phyloP scores from a whole-genome alignment of 2,113 vertebrate genomes.

The Periophthalmus modestus region DNA sequence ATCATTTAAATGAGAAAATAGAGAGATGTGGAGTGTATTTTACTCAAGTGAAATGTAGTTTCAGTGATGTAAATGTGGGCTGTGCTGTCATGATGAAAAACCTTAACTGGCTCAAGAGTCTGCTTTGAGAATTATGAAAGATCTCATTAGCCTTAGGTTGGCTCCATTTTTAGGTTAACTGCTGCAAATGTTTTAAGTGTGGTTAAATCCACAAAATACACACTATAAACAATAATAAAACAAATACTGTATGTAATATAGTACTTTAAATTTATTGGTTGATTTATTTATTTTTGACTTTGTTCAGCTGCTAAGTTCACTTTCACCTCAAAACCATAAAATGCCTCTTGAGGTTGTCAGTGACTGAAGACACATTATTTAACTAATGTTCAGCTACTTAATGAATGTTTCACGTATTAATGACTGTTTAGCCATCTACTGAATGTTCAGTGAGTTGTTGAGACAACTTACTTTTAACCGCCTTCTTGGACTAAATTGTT shows the following conservation, averaged over 20 bases:
- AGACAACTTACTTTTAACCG: constrained; percentile 41
- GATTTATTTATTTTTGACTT: constrained; percentile 22
- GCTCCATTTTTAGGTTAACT: constrained; percentile 28
- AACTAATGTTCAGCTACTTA: constrained; percentile 53
- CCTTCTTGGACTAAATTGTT: constrained; percentile 56
- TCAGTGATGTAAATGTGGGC: constrained; percentile 71
- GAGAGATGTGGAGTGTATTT: constrained; percentile 39
- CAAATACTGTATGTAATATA: constrained; percentile 32
- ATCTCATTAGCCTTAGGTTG: constrained; percentile 8
- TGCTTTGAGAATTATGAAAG: neutral
- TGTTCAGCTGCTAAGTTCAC: constrained; percentile 72
- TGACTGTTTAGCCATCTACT: constrained; percentile 72
- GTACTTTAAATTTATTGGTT: constrained; percentile 31
- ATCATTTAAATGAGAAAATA: constrained; percentile 22
- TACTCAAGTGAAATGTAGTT: constrained; percentile 64
- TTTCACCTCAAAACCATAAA: constrained; percentile 58
- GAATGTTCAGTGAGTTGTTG: constrained; percentile 64
- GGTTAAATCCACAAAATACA: neutral
- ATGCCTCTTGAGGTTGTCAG: constrained; percentile 60
- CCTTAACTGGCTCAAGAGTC: constrained; percentile 12
- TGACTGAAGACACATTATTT: constrained; percentile 53
- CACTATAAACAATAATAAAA: constrained; percentile 25
- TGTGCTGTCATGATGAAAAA: constrained; percentile 47
- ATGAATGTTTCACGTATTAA: constrained; percentile 71
- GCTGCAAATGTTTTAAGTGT: constrained; percentile 34